Percentiles rank a stretch among this genome's conserved stretches.
phyloP scores from a whole-genome alignment of 2,113 vertebrate genomes.

The Zosterops lateralis region DNA sequence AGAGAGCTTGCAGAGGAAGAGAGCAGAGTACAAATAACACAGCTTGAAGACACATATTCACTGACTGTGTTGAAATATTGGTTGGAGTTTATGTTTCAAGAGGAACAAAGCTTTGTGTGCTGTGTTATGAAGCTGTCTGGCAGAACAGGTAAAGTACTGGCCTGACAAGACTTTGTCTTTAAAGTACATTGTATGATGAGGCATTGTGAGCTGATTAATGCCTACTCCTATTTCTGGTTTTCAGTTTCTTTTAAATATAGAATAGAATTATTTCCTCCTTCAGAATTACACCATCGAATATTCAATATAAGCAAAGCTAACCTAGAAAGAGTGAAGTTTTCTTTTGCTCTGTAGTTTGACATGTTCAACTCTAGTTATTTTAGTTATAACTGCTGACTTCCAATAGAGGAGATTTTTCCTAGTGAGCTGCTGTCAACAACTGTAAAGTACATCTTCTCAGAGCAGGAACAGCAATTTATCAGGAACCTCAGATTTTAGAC shows the following conservation, averaged over 20 bases:
- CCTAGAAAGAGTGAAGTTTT: neutral
- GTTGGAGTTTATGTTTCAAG: neutral
- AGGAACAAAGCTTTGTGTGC: neutral
- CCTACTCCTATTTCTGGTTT: neutral
- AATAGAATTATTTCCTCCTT: neutral
- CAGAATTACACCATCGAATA: neutral
- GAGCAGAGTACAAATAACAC: neutral
- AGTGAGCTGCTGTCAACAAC: neutral
- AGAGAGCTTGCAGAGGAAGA: neutral
- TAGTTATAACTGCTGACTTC: conserved; percentile 33
- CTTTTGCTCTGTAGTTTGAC: neutral
- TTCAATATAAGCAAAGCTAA: neutral
- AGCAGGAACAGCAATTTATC: neutral
- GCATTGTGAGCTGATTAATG: neutral
- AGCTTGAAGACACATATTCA: neutral
- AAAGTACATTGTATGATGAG: neutral
- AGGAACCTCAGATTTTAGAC: neutral
- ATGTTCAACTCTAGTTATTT: neutral
- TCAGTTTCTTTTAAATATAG: neutral
- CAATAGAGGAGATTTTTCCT: neutral
- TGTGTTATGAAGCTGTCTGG: neutral
- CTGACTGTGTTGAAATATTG: neutral
- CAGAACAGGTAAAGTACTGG: neutral
- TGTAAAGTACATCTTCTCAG: neutral
- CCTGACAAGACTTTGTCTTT: neutral